Percentiles rank a stretch among this genome's conserved stretches.
These are phyloP conservation scores for Lepidocyrtinus sp. DNA, from an alignment of 2,888 invertebrate species.

Conservation along the genomic window DNA sequence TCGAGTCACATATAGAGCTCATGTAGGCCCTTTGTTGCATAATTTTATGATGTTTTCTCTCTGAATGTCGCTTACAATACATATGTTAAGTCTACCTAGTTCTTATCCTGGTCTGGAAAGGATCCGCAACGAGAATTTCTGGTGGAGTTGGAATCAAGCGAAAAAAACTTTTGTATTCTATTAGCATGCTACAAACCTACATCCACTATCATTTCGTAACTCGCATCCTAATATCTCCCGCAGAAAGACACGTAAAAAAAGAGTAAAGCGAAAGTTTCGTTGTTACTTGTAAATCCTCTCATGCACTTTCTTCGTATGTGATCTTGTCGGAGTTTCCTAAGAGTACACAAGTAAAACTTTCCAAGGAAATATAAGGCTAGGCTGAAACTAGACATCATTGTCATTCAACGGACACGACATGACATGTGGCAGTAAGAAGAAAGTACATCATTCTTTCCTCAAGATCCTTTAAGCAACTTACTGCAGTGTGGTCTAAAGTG, in stretches of 20 bases:
- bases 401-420: constrained; percentile 11
- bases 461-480: too few relatives aligned
- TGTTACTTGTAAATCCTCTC: too few relatives aligned
- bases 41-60: constrained; percentile 8
- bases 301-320: too few relatives aligned
- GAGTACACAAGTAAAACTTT: not conserved
- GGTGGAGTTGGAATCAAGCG: not conserved
- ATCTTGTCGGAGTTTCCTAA: not conserved
- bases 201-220: constrained; percentile 1
- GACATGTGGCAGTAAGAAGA: constrained; percentile 1
- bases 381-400: not conserved
- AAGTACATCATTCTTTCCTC: too few relatives aligned
- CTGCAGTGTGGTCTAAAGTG: too few relatives aligned
- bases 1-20: too few relatives aligned
- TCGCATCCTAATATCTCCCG: too few relatives aligned
- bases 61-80: constrained; percentile 13
- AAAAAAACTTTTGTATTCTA: not conserved
- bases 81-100: not conserved
- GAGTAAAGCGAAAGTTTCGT: too few relatives aligned
- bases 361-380: not conserved
- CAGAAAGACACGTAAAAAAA: too few relatives aligned
- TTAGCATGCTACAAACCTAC: not conserved
- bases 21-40: not conserved
- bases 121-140: not conserved
- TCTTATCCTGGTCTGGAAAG: constrained; percentile 1